Evolutionary conservation across 2,888 invertebrate species (phyloP).

Genomic region (Himalopsyche tibetana): DNA sequence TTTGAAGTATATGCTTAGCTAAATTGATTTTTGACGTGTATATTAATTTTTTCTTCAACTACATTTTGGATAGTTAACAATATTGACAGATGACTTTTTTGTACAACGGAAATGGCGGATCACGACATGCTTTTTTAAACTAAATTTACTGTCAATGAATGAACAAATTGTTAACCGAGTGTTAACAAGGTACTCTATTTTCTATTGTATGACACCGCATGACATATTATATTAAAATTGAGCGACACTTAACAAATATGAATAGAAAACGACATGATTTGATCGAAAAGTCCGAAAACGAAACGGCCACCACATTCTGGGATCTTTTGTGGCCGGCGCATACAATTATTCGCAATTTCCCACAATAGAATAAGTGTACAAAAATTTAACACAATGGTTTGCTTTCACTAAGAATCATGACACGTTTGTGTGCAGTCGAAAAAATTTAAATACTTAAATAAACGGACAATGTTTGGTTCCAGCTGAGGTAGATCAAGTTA

Average conservation of each 20-base stretch:
- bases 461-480: constrained; percentile 20
- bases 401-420: constrained; percentile 33
- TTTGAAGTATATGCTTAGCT: too few species aligned
- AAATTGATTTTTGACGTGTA: too few species aligned
- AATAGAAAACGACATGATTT: constrained; percentile 16
- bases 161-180: neutral
- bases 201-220: neutral
- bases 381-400: constrained; percentile 29
- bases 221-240: neutral
- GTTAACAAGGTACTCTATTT: neutral
- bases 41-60: too few species aligned
- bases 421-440: constrained; percentile 38
- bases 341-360: constrained; percentile 39
- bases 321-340: constrained; percentile 22
- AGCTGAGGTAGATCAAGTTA: neutral
- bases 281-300: constrained; percentile 10
- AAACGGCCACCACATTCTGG: neutral
- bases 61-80: too few species aligned
- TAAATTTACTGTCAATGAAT: neutral
- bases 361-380: constrained; percentile 9
- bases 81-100: too few species aligned
- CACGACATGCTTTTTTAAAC: neutral
- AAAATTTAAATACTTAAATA: constrained; percentile 39
- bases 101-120: neutral
- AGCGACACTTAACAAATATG: neutral